These are phyloP conservation scores for Paragorgia papillata DNA, from an alignment of 92 coral and sea anemone species.

Conservation along the genomic window DNA sequence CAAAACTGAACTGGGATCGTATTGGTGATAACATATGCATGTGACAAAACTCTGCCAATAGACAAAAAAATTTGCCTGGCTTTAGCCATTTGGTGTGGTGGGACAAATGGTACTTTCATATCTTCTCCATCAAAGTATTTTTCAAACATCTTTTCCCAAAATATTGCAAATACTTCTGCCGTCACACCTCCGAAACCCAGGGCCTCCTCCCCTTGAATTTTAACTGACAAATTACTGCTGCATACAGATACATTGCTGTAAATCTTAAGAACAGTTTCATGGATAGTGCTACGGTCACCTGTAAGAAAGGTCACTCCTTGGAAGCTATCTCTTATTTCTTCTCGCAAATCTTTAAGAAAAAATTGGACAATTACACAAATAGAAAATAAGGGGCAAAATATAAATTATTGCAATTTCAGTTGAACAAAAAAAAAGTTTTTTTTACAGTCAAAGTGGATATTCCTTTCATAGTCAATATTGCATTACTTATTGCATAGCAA, in stretches of 20 bases:
- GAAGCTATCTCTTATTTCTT: neutral
- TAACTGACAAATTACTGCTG: conserved; percentile 40
- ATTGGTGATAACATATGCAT: conserved; percentile 48
- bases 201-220: conserved; percentile 48
- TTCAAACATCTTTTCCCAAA: conserved; percentile 66
- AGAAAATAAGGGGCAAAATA: too few relatives aligned
- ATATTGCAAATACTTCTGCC: conserved; percentile 57
- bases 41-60: conserved; percentile 51
- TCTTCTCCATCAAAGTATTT: conserved; percentile 59
- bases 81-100: conserved; percentile 47
- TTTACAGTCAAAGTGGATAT: too few relatives aligned
- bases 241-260: conserved; percentile 44
- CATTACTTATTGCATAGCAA: too few relatives aligned
- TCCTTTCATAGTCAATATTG: too few relatives aligned
- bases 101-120: conserved; percentile 58
- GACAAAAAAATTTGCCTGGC: conserved; percentile 32
- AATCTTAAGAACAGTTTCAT: conserved; percentile 45
- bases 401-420: too few relatives aligned
- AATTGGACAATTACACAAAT: neutral
- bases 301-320: neutral
- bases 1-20: conserved; percentile 59
- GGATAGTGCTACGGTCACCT: conserved; percentile 14
- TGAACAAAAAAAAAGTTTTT: too few relatives aligned
- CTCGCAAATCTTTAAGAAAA: conserved; percentile 1
- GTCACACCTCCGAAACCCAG: conserved; percentile 68